Evolutionary conservation across 2,888 invertebrate species (phyloP), one percentile per base, ranked within the genome.

Genomic region (Cosmopolites sordidus): DNA sequence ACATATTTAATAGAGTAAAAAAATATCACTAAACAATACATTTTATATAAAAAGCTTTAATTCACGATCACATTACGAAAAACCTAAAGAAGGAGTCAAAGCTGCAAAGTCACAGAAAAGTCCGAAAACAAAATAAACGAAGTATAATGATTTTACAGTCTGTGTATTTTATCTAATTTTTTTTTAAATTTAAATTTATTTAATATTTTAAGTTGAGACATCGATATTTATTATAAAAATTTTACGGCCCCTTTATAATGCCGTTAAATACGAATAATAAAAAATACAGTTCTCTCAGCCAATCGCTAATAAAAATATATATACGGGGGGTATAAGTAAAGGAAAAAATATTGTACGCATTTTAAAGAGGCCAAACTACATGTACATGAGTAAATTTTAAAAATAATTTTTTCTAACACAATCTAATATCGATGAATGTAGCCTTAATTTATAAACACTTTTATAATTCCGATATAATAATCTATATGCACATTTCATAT

Each of bases 401-500:
- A 64, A 68, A 66, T 64, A 61, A 59, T 54, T 61, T 58, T 63
- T 59, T 60, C 68, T 69, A 70, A 71, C 67, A 66, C 66, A 70
- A 69, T 66, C 67, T 69, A 70, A 68, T 66, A 65, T 66, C 63
- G 68, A 69, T 67, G 66, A 69, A 68, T 67, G 66, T 65, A 67
- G 64, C 66, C 66, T 69, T 70, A 71, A 64, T 66, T 70, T 49
- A 71, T 69, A 70, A 72, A 72, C 70, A 71, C 68, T 72, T 69
- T 72, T 67, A 70, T 71, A 72, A 72, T 71, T 70, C 69, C 69
- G 68, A 69, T 72, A 67, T 70, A 68, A 69, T 72, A 69, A 72
- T 73, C 72, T 73, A 73, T 73, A 73, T 74, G 73, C 73, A 73
- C 73, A 74, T 69, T 72, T 73, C 67, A 69, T 69, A 69, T 74